Conservation (phyloP, 1,140 invertebrate genomes). For the Scylla paramamosain region DNA sequence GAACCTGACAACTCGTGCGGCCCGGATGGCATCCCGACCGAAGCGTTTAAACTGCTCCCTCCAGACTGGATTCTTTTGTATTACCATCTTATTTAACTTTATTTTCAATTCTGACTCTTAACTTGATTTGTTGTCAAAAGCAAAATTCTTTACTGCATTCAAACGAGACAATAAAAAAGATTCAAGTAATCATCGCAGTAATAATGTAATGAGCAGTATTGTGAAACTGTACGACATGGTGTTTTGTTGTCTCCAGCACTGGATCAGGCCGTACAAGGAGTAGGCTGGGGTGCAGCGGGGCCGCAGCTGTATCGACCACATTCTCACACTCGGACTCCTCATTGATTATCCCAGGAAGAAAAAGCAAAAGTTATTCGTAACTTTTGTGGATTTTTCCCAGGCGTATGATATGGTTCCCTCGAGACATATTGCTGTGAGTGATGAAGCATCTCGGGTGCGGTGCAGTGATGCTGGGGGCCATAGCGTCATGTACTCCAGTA, state of each 20-base stretch:
- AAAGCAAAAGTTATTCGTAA: conserved; percentile 14
- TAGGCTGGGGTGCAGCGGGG: not conserved
- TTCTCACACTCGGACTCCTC: not conserved
- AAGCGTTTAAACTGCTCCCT: no score
- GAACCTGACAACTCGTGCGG: no score
- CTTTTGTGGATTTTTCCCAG: not conserved
- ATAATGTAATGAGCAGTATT: not conserved
- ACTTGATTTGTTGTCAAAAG: no score
- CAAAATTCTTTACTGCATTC: conserved; percentile 2
- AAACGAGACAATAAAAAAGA: not conserved
- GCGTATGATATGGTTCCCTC: conserved; percentile 3
- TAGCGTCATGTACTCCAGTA: not conserved
- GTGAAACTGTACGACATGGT: no score
- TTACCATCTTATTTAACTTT: no score
- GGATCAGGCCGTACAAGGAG: no score
- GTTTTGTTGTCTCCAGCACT: no score
- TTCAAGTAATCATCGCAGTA: not conserved
- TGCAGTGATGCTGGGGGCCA: not conserved
- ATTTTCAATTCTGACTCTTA: no score
- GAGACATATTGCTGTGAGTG: not conserved
- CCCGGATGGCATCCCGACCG: no score
- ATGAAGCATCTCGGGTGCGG: conserved; percentile 21
- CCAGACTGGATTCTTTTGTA: no score
- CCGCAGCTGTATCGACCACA: not conserved
- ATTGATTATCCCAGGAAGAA: not conserved